Base-by-base conservation (phyloP, 2,113 vertebrate genomes). In the Lasiurus cinereus region DNA sequence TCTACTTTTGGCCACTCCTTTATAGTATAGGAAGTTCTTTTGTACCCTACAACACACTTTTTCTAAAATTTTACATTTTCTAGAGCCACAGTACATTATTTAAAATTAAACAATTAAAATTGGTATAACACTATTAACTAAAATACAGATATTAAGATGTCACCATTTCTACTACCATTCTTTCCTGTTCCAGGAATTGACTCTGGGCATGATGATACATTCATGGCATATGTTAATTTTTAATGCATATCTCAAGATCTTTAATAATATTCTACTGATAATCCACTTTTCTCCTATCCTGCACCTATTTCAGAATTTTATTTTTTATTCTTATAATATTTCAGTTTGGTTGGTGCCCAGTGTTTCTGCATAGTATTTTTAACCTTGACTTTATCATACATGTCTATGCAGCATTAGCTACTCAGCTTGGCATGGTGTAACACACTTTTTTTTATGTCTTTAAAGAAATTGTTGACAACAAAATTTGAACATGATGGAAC, bases 61-160 rank as follows among this genome's bases (percentile, higher is more conserved):
- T 52, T 50, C n/a, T 70, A 78, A 62, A 24, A 24, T 48, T 16
- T 72, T 12, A 56, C n/a, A 31, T 77, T 10, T 87, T 82, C 33
- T 8, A 46, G 19, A 91, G 83, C 5, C 16, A 62, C 29, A 12
- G 18, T 27, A 29, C 22, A 62, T 29, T 86, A 88, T 73, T 80
- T 2, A 83, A 91, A 87, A 93, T 18, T 91, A 59, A 86, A 50
- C 70, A 83, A 91, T 70, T 36, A 64, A 72, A 14, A 54, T 43
- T 33, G n/a, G 7, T 6, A 14, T 50, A 18, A 69, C 24, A 56
- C n/a, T 84, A 39, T 54, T 94, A 77, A n/a, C 33, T 48, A 88
- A 78, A 16, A 14, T 74, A 64, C 14, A 90, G 31, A n/a, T 52
- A 74, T 79, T 73, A 15, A 56, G 39, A 48, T 85, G 21, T 67